Evolutionary conservation across 1,140 invertebrate species (phyloP).

Genomic region (Octopus bimaculoides): DNA sequence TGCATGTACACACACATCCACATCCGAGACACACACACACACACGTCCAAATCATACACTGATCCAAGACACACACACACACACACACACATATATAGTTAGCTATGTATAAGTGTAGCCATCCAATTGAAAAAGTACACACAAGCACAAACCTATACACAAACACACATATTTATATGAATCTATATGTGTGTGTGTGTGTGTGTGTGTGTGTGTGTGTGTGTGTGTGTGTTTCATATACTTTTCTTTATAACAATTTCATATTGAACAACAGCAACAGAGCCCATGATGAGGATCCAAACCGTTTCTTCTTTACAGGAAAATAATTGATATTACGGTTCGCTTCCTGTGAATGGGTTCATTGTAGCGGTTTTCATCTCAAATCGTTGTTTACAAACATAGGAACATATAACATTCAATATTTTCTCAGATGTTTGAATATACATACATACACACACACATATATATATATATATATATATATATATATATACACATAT

Average conservation of each 20-base stretch:
- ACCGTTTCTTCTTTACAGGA: no score
- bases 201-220: no score
- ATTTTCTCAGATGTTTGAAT: background rate
- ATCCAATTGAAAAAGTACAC: constrained; percentile 7
- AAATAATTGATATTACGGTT: no score
- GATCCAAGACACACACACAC: constrained; percentile 1
- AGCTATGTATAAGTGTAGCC: background rate
- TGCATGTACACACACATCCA: background rate
- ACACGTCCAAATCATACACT: background rate
- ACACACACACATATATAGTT: background rate
- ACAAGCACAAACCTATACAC: constrained; percentile 17
- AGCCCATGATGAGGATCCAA: no score
- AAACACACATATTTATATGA: constrained; percentile 18
- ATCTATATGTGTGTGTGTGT: background rate
- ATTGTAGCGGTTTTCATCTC: no score
- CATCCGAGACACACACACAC: background rate
- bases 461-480: background rate
- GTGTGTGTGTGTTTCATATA: no score
- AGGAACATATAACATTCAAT: background rate
- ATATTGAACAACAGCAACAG: no score
- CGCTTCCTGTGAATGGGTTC: no score
- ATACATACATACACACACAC: background rate
- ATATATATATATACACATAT: background rate
- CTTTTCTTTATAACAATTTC: no score
- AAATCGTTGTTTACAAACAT: no score